Evolutionary conservation across 2,888 invertebrate genomes (phyloP).

Genomic region (Tipula helvola): DNA sequence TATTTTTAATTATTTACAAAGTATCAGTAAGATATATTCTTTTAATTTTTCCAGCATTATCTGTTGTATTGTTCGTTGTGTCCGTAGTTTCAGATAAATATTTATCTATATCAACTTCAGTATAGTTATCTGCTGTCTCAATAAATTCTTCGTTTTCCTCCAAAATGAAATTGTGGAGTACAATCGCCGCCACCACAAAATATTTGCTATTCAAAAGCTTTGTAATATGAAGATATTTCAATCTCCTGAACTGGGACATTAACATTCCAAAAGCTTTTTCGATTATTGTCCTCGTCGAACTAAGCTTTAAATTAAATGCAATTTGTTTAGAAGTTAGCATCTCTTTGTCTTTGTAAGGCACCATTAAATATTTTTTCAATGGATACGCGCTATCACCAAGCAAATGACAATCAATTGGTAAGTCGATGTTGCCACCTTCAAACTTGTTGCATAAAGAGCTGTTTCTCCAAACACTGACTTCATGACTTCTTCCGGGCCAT

Average conservation of each 20-base stretch:
- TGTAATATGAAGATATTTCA: background rate
- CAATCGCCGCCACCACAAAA: background rate
- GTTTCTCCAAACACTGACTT: background rate
- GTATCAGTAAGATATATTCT: too few relatives aligned
- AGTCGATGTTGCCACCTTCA: background rate
- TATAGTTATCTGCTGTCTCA: too few relatives aligned
- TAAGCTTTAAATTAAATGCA: background rate
- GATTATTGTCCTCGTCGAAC: background rate
- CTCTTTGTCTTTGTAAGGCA: background rate
- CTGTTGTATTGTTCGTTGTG: too few relatives aligned
- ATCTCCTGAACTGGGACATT: background rate
- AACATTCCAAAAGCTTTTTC: slow-evolving; percentile 9
- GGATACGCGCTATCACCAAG: background rate
- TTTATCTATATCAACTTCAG: too few relatives aligned
- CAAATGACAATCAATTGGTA: background rate
- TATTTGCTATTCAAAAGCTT: background rate
- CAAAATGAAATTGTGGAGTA: background rate
- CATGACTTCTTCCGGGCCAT: background rate
- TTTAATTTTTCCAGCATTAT: too few relatives aligned
- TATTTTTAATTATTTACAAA: too few relatives aligned
- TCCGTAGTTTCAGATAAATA: too few relatives aligned
- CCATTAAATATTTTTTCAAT: background rate
- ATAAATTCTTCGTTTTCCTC: too few relatives aligned
- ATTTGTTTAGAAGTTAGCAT: background rate
- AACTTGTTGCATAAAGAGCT: background rate